These are phyloP conservation scores for Mesochorus sp. DNA, from an alignment of 2,888 invertebrate genomes.

Conservation along the genomic window DNA sequence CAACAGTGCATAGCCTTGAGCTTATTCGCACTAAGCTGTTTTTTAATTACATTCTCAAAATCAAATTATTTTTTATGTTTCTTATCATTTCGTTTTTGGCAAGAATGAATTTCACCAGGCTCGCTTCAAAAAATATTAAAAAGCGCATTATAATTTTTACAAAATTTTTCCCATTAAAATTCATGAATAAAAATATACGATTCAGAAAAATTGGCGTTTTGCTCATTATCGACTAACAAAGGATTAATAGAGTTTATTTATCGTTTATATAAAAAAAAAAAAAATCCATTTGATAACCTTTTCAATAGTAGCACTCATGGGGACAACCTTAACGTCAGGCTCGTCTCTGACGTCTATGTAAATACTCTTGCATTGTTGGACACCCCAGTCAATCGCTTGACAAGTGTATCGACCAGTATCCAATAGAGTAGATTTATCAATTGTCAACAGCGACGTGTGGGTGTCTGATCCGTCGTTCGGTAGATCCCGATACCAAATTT, in stretches of 20 bases:
- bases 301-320: conserved; percentile 87
- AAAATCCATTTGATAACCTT: conserved; percentile 84
- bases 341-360: conserved; percentile 85
- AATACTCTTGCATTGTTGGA: conserved; percentile 87
- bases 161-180: too few relatives aligned
- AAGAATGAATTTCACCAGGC: too few relatives aligned
- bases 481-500: conserved; percentile 81
- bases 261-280: not conserved
- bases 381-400: conserved; percentile 88
- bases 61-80: too few relatives aligned
- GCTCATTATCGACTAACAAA: too few relatives aligned
- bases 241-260: not conserved
- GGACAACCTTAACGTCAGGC: conserved; percentile 87
- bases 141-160: too few relatives aligned
- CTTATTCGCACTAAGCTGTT: too few relatives aligned
- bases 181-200: too few relatives aligned
- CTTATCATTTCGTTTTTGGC: too few relatives aligned
- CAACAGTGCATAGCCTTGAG: too few relatives aligned
- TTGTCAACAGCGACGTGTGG: conserved; percentile 88
- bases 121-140: too few relatives aligned
- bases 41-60: too few relatives aligned
- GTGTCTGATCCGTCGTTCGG: conserved; percentile 83
- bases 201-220: too few relatives aligned
- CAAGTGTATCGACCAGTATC: conserved; percentile 93
- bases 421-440: conserved; percentile 87